phyloP scores from a whole-genome alignment of 2,888 invertebrate species.

The Synergus itoensis region DNA sequence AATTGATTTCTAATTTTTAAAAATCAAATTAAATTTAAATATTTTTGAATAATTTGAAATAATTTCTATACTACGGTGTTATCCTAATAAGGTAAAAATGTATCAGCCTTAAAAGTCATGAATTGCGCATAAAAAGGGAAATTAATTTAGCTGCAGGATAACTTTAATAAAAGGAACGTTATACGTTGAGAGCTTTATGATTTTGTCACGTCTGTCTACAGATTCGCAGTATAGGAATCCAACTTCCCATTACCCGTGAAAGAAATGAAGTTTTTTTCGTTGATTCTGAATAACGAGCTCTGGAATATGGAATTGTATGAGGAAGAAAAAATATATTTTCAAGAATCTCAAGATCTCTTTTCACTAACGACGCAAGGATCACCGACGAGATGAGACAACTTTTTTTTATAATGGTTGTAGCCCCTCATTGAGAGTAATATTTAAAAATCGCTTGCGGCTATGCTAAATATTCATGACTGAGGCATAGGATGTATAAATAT shows the following conservation, averaged over 20 bases:
- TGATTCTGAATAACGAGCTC: conserved; percentile 26
- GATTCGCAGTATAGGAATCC: too few species aligned
- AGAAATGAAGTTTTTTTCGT: conserved; percentile 15
- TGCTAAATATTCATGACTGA: conserved; percentile 32
- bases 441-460: conserved; percentile 29
- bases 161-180: not conserved
- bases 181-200: not conserved
- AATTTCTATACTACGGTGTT: not conserved
- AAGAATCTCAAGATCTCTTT: conserved; percentile 28
- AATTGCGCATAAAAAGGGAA: too few species aligned
- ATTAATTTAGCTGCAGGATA: too few species aligned
- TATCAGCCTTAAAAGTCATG: too few species aligned
- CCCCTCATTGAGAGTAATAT: conserved; percentile 21
- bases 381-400: conserved; percentile 11
- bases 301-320: conserved; percentile 15
- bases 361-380: conserved; percentile 16
- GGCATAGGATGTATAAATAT: not conserved
- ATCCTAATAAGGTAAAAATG: too few species aligned
- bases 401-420: conserved; percentile 3
- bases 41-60: too few species aligned
- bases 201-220: too few species aligned
- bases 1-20: too few species aligned
- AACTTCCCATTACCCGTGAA: not conserved
- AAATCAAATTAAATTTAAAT: too few species aligned
- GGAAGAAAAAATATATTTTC: conserved; percentile 25